phyloP scores from a whole-genome alignment of 2,113 vertebrate genomes.

The Zootoca vivipara region DNA sequence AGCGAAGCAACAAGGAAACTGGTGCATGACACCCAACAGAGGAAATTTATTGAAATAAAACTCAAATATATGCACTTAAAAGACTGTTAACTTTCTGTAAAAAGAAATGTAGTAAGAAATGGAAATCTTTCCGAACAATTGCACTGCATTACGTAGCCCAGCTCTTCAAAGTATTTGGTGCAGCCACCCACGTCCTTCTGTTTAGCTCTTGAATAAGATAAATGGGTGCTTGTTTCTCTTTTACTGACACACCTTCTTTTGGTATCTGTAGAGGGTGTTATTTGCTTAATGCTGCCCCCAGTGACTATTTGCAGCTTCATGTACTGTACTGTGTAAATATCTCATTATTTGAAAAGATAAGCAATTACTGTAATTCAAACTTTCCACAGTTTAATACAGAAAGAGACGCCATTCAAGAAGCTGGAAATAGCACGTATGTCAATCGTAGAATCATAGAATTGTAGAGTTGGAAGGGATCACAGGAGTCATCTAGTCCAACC shows the following conservation, averaged over 20 bases:
- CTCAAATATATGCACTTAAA: neutral
- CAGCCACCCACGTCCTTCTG: neutral
- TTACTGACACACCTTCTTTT: neutral
- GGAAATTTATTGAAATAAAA: neutral
- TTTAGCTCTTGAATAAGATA: neutral
- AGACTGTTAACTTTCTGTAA: neutral
- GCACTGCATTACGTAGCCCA: neutral
- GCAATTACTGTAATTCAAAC: neutral
- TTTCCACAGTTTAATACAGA: neutral
- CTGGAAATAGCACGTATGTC: neutral
- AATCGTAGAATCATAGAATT: neutral
- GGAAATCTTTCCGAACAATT: neutral
- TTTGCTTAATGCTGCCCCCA: constrained; percentile 17
- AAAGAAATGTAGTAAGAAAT: neutral
- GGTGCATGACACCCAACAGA: neutral
- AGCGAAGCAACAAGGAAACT: neutral
- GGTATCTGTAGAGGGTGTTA: neutral
- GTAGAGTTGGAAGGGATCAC: no score
- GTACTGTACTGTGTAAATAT: neutral
- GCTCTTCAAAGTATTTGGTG: neutral
- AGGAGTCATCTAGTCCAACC: no score
- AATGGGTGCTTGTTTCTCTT: neutral
- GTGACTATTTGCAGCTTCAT: neutral
- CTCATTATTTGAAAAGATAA: neutral
- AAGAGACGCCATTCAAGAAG: neutral